Base-by-base conservation (phyloP, 2,113 vertebrate genomes). In the Serilophus lunatus region DNA sequence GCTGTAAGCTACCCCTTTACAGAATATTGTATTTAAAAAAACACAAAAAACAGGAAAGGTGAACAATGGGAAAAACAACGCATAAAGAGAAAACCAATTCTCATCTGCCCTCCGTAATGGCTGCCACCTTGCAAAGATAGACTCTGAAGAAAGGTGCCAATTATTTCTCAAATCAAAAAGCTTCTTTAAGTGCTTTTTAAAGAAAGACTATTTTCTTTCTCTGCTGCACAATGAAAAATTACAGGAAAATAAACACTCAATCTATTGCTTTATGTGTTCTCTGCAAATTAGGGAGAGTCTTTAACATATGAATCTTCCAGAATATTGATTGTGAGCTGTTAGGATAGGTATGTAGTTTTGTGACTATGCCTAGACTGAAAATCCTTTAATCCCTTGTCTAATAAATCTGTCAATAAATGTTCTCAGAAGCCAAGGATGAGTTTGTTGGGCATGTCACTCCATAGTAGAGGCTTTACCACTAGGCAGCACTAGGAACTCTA, bases 31-130 rank as follows among this genome's bases (percentile, higher is more conserved):
- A 13, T 61, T 40, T 28, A 16, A 29, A 11, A 15, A 23, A 38
- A 19, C 31, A 15, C 42, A 15, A 23, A 38, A 19, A 35, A 15
- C 42, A 6, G 40, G 19, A 68, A 59, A 12, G 4, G 36, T 31
- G 25, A 86, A n/a, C 18, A n/a, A 35, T 28, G 20, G 18, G 28
- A 50, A 79, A 68, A 84, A 28, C 7, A 44, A 18, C 12, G 13
- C 18, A 64, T 23, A 72, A 51, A 65, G 3, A 85, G 44, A 78
- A 88, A 93, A 90, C 12, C 6, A 88, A 3, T 88, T 93, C 92
- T 86, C 68, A 96, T 83, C 83, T 92, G 88, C 93, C 88, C 95
- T 96, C 91, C 92, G 9, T 88, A 88, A 50, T n/a, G 91, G n/a
- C 82, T 95, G 80, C 80, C 60, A 35, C 92, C 42, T 59, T 80